Percentiles rank a stretch among this genome's conserved stretches.
These are phyloP conservation scores for Apodemia zela DNA, from an alignment of 2,888 invertebrate genomes.

Conservation along the genomic window DNA sequence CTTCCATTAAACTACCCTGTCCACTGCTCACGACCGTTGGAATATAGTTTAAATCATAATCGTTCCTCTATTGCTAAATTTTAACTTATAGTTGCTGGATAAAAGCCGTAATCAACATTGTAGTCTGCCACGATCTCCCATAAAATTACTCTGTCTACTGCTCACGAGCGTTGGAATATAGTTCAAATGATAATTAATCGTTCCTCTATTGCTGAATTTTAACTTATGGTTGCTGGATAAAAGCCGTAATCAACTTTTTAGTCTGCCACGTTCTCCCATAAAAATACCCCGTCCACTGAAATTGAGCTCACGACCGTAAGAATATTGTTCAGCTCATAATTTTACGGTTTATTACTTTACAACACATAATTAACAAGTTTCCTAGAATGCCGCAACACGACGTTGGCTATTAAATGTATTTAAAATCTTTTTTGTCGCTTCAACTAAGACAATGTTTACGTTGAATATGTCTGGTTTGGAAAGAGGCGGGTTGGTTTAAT, in stretches of 20 bases:
- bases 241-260: background rate
- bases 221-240: too few relatives aligned
- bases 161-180: too few relatives aligned
- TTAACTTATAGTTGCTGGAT: too few relatives aligned
- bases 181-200: too few relatives aligned
- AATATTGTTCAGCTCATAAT: slow-evolving; percentile 36
- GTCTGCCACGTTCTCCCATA: slow-evolving; percentile 4
- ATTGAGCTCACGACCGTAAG: slow-evolving; percentile 5
- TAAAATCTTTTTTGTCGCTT: slow-evolving; percentile 56
- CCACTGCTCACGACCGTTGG: background rate
- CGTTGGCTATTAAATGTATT: slow-evolving; percentile 47
- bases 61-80: too few relatives aligned
- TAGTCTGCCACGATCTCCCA: too few relatives aligned
- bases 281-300: slow-evolving; percentile 2
- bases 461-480: slow-evolving; percentile 32
- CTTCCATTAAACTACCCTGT: background rate
- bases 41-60: slow-evolving; percentile 35
- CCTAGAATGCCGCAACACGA: slow-evolving; percentile 60
- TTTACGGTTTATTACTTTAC: slow-evolving; percentile 65
- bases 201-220: too few relatives aligned
- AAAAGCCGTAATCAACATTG: background rate
- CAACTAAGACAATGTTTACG: slow-evolving; percentile 36
- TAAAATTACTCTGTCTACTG: too few relatives aligned
- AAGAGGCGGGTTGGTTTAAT: slow-evolving; percentile 48
- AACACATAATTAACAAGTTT: slow-evolving; percentile 65